Base-by-base conservation (phyloP, 2,888 invertebrate genomes). In the Kuschelorhynchus macadamiae region DNA sequence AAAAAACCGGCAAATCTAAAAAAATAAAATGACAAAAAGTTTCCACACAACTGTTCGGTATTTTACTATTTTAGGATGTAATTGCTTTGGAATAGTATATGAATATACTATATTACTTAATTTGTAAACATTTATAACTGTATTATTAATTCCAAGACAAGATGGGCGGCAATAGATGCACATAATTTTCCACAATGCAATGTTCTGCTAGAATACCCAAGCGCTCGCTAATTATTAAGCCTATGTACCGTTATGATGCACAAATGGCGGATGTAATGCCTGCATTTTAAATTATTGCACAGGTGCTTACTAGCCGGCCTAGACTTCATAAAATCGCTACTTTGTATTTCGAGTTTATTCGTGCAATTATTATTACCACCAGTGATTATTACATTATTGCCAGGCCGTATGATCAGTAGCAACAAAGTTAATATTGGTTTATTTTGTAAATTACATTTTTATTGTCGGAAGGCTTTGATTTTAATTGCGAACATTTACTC, bases 241-340 rank as follows among this genome's bases (percentile, higher is more conserved):
- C 36, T 47, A 47, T 59, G 20, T 59, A 59, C 59, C 17, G 59
- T 59, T 59, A 59, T 46, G 32, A 36, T 44, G 59, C 33, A 49
- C 47, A 59, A 59, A 59, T 39, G 59, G 59, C 59, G 59, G 59
- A 59, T 59, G 59, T 59, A 20, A 59, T 47, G 47, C 32, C 21
- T 59, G 59, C 47, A 59, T 59, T 47, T 59, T 47, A 47, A 39
- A 59, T 59, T n/a, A n/a, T n/a, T 49, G 59, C 59, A 59, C 59
- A 59, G 59, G 59, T 59, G 59, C 47, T 25, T 47, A 36, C 36
- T 11, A 3, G 36, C 36, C 36, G 11, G n/a, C 12, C 47, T 20
- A 47, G 47, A 47, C 47, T 9, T 21, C 11, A 14, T 47, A 47
- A 25, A 47, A 47, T 25, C 21, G 7, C 12, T 47, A 12, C n/a